phyloP scores from a whole-genome alignment of 2,113 vertebrate genomes.

The Loxodonta africana region DNA sequence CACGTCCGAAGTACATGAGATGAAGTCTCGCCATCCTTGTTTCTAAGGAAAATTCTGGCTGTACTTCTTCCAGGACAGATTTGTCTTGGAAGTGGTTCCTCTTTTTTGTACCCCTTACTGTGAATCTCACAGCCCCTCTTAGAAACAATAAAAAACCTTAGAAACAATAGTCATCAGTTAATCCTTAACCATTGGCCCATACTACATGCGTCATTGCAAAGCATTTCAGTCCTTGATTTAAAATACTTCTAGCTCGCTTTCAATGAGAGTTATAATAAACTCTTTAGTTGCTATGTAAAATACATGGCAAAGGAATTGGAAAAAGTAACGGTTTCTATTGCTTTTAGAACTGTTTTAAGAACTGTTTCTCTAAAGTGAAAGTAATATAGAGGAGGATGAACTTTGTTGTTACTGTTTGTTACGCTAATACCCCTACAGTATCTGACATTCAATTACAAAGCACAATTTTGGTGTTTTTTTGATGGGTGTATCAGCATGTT shows the following conservation, averaged over 20 bases:
- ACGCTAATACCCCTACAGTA: background rate
- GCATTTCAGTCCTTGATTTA: background rate
- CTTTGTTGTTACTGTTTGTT: background rate
- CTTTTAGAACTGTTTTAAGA: constrained; percentile 27
- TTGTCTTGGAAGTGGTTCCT: too few relatives aligned
- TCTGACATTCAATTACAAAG: background rate
- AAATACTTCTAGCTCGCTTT: background rate
- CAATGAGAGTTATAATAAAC: background rate
- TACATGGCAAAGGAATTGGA: background rate
- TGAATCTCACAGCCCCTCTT: background rate
- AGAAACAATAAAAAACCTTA: background rate
- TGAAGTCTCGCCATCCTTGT: too few relatives aligned
- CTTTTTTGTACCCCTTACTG: background rate
- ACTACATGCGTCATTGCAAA: background rate
- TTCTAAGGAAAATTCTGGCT: too few relatives aligned
- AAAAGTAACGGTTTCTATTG: background rate
- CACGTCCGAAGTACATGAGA: too few relatives aligned
- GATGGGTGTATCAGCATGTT: background rate
- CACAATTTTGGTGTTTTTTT: background rate
- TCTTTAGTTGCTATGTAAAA: background rate
- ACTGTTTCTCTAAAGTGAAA: background rate
- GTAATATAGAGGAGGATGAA: background rate
- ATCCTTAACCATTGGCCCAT: background rate
- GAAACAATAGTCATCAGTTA: background rate
- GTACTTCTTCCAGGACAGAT: too few relatives aligned